Evolutionary conservation across 1,140 invertebrate species (phyloP).

Genomic region (Orchestia grillus): DNA sequence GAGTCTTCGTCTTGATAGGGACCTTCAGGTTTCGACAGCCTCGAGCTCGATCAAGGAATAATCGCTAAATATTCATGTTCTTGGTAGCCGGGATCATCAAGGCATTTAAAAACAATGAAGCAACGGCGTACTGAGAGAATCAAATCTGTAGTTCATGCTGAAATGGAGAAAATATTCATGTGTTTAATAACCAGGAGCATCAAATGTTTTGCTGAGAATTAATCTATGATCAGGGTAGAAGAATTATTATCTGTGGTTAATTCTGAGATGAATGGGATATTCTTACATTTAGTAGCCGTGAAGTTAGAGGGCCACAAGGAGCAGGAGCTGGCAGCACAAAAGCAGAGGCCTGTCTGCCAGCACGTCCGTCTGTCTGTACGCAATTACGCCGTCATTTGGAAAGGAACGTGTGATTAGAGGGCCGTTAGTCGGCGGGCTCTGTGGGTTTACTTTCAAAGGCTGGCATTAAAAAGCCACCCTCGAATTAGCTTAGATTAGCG

Average conservation of each 20-base stretch:
- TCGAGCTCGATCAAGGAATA: too few species aligned
- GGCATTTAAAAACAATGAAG: not conserved
- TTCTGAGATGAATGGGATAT: not conserved
- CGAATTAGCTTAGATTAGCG: constrained; percentile 40
- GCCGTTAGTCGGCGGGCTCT: constrained; percentile 34
- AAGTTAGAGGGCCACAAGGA: not conserved
- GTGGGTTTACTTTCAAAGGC: constrained; percentile 25
- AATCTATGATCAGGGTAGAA: not conserved
- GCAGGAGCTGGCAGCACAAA: constrained; percentile 11
- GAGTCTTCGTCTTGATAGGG: not conserved
- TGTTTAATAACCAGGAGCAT: not conserved
- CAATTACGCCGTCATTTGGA: constrained; percentile 41
- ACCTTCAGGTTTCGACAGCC: too few species aligned
- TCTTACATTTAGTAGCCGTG: not conserved
- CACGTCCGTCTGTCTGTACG: constrained; percentile 22
- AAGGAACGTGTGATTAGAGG: constrained; percentile 42
- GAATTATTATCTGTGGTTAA: not conserved
- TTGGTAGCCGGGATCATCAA: not conserved
- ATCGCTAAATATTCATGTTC: not conserved
- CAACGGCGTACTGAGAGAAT: not conserved
- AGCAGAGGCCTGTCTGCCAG: not conserved
- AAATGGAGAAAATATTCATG: not conserved
- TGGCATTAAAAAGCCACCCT: constrained; percentile 31
- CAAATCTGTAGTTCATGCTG: not conserved
- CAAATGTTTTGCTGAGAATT: not conserved